A percentile compares a stretch with the other conserved stretches of the same genome.
Evolutionary conservation across 2,113 vertebrate genomes (phyloP).

Genomic region (Mustelus asterias): DNA sequence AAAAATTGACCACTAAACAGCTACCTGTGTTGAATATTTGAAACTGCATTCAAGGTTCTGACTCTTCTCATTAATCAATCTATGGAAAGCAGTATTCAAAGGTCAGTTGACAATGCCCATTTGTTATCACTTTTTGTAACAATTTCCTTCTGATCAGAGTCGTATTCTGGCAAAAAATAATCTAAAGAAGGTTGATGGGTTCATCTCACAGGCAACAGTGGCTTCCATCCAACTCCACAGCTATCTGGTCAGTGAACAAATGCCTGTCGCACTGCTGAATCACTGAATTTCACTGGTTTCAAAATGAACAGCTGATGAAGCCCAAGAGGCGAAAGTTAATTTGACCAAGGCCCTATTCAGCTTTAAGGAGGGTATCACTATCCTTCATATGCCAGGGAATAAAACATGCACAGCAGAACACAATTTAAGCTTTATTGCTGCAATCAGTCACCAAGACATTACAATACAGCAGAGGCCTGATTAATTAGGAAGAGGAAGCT

Average conservation of each 20-base stretch:
- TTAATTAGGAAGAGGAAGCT: neutral
- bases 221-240: neutral
- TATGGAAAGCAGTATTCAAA: neutral
- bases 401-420: neutral
- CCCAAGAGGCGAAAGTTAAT: neutral
- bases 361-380: neutral
- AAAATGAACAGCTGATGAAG: neutral
- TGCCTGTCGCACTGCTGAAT: too few relatives aligned
- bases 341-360: neutral
- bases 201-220: neutral
- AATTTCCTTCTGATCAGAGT: neutral
- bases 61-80: neutral
- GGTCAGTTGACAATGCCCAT: neutral
- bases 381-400: neutral
- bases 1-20: neutral
- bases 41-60: neutral
- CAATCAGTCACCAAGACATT: neutral
- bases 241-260: neutral
- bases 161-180: neutral
- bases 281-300: neutral
- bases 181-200: neutral
- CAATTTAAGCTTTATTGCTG: constrained; percentile 3
- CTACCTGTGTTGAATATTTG: neutral
- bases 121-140: neutral
- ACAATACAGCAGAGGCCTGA: neutral